These are phyloP conservation scores for Monochamus saltuarius DNA, from an alignment of 1,140 invertebrate species.

Conservation along the genomic window DNA sequence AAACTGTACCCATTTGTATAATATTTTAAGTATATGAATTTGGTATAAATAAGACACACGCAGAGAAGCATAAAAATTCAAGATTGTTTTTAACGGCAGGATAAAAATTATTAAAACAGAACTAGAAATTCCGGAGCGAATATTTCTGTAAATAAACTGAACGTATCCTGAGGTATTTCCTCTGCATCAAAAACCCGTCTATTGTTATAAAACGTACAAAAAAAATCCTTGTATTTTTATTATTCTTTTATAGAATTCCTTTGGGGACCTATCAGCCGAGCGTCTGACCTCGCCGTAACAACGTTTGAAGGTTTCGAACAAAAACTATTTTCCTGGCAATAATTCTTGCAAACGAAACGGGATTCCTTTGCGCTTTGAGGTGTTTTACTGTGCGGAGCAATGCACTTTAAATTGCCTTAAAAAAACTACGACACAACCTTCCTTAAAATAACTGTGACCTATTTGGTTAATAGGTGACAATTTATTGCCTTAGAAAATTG, in stretches of 20 bases:
- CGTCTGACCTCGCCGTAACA: constrained; percentile 34
- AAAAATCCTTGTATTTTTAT: constrained; percentile 37
- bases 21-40: too few species aligned
- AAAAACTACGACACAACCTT: constrained; percentile 18
- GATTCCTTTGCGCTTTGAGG: constrained; percentile 37
- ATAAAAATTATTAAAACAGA: not conserved
- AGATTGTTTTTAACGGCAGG: too few species aligned
- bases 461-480: constrained; percentile 36
- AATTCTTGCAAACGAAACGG: constrained; percentile 35
- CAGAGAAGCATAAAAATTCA: too few species aligned
- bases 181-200: constrained; percentile 23
- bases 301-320: constrained; percentile 40
- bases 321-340: constrained; percentile 41
- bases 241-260: constrained; percentile 24
- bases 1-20: too few species aligned
- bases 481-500: constrained; percentile 29
- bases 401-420: constrained; percentile 39
- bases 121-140: constrained; percentile 21
- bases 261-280: constrained; percentile 18
- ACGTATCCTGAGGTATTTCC: constrained; percentile 26
- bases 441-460: constrained; percentile 32
- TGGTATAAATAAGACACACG: too few species aligned
- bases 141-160: constrained; percentile 28
- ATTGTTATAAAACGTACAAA: constrained; percentile 38
- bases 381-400: constrained; percentile 37